A percentile compares a stretch with the other conserved stretches of the same genome.
Conservation (phyloP, 2,888 invertebrate species). For the Biston betularia region DNA sequence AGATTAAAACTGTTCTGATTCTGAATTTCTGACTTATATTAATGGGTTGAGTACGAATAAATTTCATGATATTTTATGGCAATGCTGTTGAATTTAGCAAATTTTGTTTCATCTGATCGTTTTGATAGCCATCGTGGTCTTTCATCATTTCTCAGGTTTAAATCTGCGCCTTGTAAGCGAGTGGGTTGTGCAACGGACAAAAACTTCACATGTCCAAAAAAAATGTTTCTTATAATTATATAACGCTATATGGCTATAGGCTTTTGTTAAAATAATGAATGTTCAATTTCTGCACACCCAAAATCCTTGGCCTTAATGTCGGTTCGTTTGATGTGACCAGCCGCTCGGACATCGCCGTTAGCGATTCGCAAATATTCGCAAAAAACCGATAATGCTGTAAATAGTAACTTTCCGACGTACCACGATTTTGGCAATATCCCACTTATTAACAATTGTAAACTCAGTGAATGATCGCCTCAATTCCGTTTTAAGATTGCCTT, state of each 20-base stretch:
- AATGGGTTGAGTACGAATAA: neutral
- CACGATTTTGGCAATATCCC: constrained; percentile 51
- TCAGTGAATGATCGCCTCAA: constrained; percentile 48
- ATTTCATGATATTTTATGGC: constrained; percentile 1
- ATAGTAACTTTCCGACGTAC: constrained; percentile 55
- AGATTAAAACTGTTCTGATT: neutral
- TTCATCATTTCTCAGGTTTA: constrained; percentile 40
- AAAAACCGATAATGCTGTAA: constrained; percentile 69
- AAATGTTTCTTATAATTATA: constrained; percentile 65
- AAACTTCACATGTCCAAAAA: constrained; percentile 63
- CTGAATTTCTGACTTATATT: constrained; percentile 2
- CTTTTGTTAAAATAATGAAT: constrained; percentile 78
- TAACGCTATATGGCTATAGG: constrained; percentile 69
- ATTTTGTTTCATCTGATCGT: constrained; percentile 33
- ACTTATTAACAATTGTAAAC: constrained; percentile 51
- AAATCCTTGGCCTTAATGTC: constrained; percentile 78
- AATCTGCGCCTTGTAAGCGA: constrained; percentile 47
- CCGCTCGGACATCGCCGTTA: constrained; percentile 64
- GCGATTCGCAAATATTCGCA: constrained; percentile 71
- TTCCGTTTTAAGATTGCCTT: constrained; percentile 42
- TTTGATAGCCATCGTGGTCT: constrained; percentile 32
- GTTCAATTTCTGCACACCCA: constrained; percentile 70
- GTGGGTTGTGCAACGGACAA: constrained; percentile 57
- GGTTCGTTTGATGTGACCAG: constrained; percentile 71
- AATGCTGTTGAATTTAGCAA: constrained; percentile 13